Conservation (phyloP, 2,113 vertebrate species). For the Mormyrus lacerda region DNA sequence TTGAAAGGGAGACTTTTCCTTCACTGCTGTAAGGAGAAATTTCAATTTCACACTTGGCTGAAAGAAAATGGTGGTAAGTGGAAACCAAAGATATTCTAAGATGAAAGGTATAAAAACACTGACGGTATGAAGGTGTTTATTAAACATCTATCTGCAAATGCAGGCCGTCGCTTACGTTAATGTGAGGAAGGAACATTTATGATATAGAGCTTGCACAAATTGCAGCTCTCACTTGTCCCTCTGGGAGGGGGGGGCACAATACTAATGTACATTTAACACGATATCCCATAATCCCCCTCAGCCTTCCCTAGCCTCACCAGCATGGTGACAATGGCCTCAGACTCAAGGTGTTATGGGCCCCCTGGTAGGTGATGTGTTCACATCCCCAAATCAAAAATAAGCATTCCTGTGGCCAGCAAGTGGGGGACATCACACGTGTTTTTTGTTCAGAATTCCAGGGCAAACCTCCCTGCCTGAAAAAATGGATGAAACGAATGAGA, state of each 20-base stretch:
- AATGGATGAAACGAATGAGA: neutral
- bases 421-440: neutral
- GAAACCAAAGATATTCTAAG: neutral
- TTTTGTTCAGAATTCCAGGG: neutral
- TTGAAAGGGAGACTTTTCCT: neutral
- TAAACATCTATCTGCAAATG: neutral
- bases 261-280: neutral
- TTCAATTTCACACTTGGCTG: constrained; percentile 6
- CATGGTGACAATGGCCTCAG: neutral
- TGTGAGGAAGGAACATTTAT: neutral
- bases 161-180: neutral
- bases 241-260: neutral
- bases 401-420: neutral
- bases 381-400: neutral
- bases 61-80: neutral
- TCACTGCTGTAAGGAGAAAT: neutral
- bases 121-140: neutral
- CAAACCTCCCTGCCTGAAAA: neutral
- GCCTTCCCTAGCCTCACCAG: neutral
- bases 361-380: neutral
- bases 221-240: neutral
- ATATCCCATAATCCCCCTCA: neutral
- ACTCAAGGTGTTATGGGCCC: neutral
- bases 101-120: neutral
- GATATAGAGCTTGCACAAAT: neutral